Evolutionary conservation across 2,797 vertebrate species (phyloP).

Genomic region (Xenentodon cancila): DNA sequence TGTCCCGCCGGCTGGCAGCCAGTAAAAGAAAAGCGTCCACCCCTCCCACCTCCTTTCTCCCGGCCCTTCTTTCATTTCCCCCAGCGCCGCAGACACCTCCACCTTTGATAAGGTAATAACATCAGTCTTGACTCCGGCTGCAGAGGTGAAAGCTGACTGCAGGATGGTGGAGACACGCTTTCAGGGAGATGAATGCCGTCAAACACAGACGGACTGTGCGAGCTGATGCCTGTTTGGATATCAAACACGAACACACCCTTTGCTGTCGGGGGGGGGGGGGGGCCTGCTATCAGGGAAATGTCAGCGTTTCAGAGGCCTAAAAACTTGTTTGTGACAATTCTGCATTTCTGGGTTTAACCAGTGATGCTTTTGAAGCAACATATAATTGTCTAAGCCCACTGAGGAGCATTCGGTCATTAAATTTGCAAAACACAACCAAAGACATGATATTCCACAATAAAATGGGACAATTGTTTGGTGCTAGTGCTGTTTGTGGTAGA

Average conservation of each 20-base stretch:
- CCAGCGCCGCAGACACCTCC: slow-evolving; percentile 82
- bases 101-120: slow-evolving; percentile 88
- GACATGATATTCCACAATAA: neutral
- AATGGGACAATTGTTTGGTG: neutral
- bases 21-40: slow-evolving; percentile 70
- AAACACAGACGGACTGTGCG: slow-evolving; percentile 69
- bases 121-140: slow-evolving; percentile 86
- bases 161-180: slow-evolving; percentile 85
- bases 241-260: slow-evolving; percentile 55
- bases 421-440: neutral
- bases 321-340: slow-evolving; percentile 19
- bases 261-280: slow-evolving; percentile 55
- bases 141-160: slow-evolving; percentile 91
- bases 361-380: neutral
- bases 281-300: slow-evolving; percentile 32
- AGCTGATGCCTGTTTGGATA: slow-evolving; percentile 58
- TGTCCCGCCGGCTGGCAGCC: slow-evolving; percentile 79
- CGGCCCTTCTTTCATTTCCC: slow-evolving; percentile 31
- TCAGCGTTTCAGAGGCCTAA: slow-evolving; percentile 25
- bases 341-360: slow-evolving; percentile 8
- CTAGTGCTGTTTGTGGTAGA: too few species aligned
- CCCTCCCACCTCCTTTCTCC: slow-evolving; percentile 29
- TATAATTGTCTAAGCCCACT: neutral
- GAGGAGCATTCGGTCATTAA: neutral
- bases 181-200: slow-evolving; percentile 91